A percentile compares a stretch with the other conserved stretches of the same genome.
Evolutionary conservation across 1,140 invertebrate species (phyloP).

Genomic region (Idris sp.): DNA sequence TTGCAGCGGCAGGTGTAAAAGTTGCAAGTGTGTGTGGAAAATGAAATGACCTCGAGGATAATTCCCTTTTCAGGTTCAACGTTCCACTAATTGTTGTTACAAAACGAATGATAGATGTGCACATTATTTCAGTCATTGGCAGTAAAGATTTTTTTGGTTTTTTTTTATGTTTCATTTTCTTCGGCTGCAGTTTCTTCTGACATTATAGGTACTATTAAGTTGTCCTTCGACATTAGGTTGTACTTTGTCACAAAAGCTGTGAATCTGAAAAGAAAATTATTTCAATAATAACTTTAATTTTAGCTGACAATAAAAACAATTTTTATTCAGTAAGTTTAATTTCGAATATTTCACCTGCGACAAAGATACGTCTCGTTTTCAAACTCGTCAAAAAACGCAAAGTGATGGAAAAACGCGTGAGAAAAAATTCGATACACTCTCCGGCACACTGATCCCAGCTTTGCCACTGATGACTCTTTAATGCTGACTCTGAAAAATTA

Average conservation of each 20-base stretch:
- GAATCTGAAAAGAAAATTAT: constrained; percentile 81
- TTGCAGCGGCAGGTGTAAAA: no score
- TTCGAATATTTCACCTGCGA: constrained; percentile 87
- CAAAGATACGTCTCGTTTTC: constrained; percentile 97
- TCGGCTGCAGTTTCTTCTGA: constrained; percentile 82
- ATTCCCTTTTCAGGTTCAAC: no score
- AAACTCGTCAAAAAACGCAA: constrained; percentile 98
- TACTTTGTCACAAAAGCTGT: constrained; percentile 99
- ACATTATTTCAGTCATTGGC: constrained; percentile 21
- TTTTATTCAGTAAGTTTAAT: no score
- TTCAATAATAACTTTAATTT: no score
- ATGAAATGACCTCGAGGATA: no score
- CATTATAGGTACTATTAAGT: constrained; percentile 98
- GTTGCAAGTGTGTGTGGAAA: no score
- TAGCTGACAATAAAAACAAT: no score
- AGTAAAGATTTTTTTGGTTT: no score
- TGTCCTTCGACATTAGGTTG: constrained; percentile 98
- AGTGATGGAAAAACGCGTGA: constrained; percentile 99
- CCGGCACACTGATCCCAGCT: constrained; percentile 98
- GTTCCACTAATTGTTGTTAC: no score
- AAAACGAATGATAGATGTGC: no score
- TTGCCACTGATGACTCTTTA: constrained; percentile 98
- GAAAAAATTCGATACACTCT: constrained; percentile 99
- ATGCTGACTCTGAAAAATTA: constrained; percentile 93
- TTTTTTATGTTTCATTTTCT: constrained; percentile 84